A percentile compares a stretch with the other conserved stretches of the same genome.
Evolutionary conservation across 2,797 vertebrate genomes (phyloP).

Genomic region (Naso thynnoides): DNA sequence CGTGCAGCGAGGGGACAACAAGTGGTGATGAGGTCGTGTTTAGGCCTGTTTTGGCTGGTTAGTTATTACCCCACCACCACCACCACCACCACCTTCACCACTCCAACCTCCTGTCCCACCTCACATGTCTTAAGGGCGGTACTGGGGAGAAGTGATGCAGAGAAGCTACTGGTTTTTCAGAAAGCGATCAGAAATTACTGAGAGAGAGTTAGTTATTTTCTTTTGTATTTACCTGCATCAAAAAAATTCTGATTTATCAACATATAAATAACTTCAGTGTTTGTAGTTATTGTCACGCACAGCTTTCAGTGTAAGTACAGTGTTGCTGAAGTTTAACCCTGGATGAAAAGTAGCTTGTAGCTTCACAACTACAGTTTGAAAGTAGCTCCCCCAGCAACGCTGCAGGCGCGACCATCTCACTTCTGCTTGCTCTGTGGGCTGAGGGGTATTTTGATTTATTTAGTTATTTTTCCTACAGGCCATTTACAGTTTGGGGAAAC

Average conservation of each 20-base stretch:
- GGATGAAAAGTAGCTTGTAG: neutral
- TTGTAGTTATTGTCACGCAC: neutral
- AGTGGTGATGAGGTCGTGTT: slow-evolving; percentile 66
- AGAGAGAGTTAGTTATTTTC: neutral
- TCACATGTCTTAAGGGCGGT: neutral
- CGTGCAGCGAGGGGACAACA: slow-evolving; percentile 52
- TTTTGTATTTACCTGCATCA: neutral
- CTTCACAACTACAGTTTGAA: neutral
- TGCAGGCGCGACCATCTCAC: neutral
- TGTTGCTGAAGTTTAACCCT: neutral
- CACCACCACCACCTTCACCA: neutral
- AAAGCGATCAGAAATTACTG: neutral
- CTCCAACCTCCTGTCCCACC: slow-evolving; percentile 1
- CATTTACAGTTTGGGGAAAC: neutral
- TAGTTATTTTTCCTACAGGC: neutral
- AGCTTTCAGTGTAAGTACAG: neutral
- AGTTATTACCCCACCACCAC: slow-evolving; percentile 22
- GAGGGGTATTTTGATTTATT: neutral
- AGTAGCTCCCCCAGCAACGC: neutral
- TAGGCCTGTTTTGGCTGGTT: slow-evolving; percentile 35
- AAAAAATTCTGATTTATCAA: neutral
- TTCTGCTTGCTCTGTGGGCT: neutral
- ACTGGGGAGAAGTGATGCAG: accelerated
- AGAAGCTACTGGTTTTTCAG: neutral
- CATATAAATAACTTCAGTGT: too few species aligned